Conservation (phyloP, 2,797 vertebrate species). For the Chromis chromis region DNA sequence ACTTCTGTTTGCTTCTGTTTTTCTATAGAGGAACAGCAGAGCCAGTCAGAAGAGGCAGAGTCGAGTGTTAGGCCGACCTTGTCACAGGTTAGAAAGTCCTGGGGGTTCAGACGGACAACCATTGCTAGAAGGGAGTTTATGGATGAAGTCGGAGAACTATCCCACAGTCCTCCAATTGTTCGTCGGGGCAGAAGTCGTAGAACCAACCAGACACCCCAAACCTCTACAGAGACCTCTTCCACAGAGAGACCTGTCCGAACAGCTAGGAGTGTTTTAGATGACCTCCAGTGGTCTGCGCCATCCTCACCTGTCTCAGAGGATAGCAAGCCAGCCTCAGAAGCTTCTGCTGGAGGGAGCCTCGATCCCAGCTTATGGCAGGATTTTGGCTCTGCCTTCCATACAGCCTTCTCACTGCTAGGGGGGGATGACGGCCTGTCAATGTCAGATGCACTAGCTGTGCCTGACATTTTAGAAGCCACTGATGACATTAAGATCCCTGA, state of each 20-base stretch:
- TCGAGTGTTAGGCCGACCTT: constrained; percentile 83
- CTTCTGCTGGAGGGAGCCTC: constrained; percentile 81
- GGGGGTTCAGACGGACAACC: constrained; percentile 95
- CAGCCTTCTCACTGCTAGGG: constrained; percentile 73
- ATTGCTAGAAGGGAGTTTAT: constrained; percentile 91
- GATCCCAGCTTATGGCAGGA: constrained; percentile 82
- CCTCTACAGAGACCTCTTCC: constrained; percentile 24
- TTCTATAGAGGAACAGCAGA: constrained; percentile 65
- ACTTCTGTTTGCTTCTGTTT: constrained; percentile 31
- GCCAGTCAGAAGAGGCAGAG: constrained; percentile 51
- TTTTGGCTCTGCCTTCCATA: constrained; percentile 76
- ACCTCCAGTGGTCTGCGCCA: constrained; percentile 87
- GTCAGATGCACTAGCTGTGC: constrained; percentile 69
- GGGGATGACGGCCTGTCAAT: constrained; percentile 62
- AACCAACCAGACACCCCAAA: constrained; percentile 63
- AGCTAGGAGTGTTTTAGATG: constrained; percentile 74
- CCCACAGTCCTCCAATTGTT: constrained; percentile 75
- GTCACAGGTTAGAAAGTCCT: constrained; percentile 92
- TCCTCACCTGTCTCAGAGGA: constrained; percentile 86
- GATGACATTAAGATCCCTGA: constrained; percentile 26
- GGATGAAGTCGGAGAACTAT: constrained; percentile 83
- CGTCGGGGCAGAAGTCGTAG: constrained; percentile 84
- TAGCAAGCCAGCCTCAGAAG: constrained; percentile 84
- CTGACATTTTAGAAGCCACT: constrained; percentile 71
- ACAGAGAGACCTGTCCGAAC: constrained; percentile 77